Percentiles rank a stretch among this genome's conserved stretches.
Conservation (phyloP, 2,888 invertebrate genomes). For the Rhyacophila evoluta region DNA sequence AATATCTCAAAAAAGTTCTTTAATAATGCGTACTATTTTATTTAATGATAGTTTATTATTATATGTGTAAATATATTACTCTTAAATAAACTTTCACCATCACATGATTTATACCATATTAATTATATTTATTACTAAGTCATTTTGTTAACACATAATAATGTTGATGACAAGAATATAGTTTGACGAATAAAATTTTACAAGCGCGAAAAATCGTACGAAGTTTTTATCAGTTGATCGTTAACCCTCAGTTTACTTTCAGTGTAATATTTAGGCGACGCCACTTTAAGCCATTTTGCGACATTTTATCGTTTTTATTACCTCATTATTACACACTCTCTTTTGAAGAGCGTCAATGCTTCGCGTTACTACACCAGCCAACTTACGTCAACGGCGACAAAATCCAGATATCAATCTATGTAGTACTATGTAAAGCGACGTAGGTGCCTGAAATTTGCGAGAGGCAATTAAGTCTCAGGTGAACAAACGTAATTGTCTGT, state of each 20-base stretch:
- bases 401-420: slow-evolving; percentile 21
- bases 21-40: no score
- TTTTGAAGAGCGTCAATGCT: slow-evolving; percentile 11
- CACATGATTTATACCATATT: no score
- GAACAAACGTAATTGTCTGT: slow-evolving; percentile 54
- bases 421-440: slow-evolving; percentile 13
- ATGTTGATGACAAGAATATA: background rate
- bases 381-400: background rate
- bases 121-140: no score
- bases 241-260: slow-evolving; percentile 6
- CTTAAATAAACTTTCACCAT: no score
- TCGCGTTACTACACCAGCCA: background rate
- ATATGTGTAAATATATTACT: no score
- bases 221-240: background rate
- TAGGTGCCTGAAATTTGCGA: slow-evolving; percentile 39
- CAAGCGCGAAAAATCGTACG: background rate
- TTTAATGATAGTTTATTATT: no score
- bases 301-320: slow-evolving; percentile 26
- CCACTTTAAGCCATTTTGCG: background rate
- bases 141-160: no score
- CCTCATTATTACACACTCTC: slow-evolving; percentile 45
- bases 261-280: background rate
- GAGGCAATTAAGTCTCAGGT: slow-evolving; percentile 54
- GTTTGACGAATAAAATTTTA: background rate
- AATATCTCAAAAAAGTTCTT: no score